A percentile compares a stretch with the other conserved stretches of the same genome.
Evolutionary conservation across 2,797 vertebrate genomes (phyloP).

Genomic region (Ctenopoma multispine): DNA sequence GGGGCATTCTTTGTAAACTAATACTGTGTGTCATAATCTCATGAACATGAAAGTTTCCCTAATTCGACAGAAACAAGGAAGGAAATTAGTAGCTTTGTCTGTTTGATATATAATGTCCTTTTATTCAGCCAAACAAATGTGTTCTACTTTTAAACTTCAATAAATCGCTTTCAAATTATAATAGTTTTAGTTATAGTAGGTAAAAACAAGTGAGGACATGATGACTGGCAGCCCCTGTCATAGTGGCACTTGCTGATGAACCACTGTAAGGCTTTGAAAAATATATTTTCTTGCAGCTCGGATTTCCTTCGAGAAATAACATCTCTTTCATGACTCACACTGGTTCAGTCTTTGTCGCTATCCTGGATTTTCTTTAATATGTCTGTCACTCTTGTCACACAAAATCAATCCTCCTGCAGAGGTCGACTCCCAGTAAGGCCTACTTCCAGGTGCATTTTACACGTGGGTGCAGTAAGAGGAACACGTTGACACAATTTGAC

Average conservation of each 20-base stretch:
- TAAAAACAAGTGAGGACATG: slow-evolving; percentile 5
- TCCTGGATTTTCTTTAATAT: neutral
- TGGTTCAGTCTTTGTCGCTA: neutral
- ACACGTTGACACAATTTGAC: too few relatives aligned
- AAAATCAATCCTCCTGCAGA: too few relatives aligned
- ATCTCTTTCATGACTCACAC: too few relatives aligned
- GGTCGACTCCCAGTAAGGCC: too few relatives aligned
- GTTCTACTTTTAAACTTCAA: neutral
- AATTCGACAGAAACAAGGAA: slow-evolving; percentile 16
- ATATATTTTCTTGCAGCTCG: too few relatives aligned
- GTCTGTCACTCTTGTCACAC: neutral
- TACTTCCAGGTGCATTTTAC: too few relatives aligned
- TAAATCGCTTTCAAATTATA: neutral
- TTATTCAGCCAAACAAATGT: slow-evolving; percentile 13
- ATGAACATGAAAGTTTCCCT: slow-evolving; percentile 22
- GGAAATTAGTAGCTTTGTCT: slow-evolving; percentile 15
- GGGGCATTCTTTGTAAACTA: slow-evolving; percentile 22
- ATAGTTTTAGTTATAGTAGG: neutral
- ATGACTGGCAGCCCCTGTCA: neutral
- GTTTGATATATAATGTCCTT: slow-evolving; percentile 19
- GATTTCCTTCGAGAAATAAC: too few relatives aligned
- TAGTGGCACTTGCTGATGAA: too few relatives aligned
- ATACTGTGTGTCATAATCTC: slow-evolving; percentile 14
- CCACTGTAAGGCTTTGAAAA: too few relatives aligned
- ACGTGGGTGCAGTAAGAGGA: too few relatives aligned